Percentiles rank a stretch among this genome's conserved stretches.
Conservation (phyloP, 2,113 vertebrate genomes). For the Malurus cyaneus region DNA sequence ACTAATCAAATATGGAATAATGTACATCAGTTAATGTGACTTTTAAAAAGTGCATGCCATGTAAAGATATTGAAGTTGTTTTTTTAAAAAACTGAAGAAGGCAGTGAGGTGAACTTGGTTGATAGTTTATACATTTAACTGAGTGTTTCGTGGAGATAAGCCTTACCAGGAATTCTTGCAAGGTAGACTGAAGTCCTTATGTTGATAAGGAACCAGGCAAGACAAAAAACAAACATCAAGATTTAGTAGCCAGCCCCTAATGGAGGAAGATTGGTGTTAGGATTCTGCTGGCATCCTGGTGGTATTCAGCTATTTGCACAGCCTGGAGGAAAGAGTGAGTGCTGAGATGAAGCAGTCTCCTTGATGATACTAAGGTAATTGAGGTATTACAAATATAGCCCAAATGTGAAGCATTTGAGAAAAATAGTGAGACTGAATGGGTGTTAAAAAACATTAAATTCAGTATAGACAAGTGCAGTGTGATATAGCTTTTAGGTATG, state of each 20-base stretch:
- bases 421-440: background rate
- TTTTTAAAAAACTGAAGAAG: background rate
- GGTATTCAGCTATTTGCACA: background rate
- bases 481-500: background rate
- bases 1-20: background rate
- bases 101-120: background rate
- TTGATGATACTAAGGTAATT: background rate
- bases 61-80: background rate
- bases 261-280: background rate
- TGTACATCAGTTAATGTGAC: background rate
- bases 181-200: background rate
- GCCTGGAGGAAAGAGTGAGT: background rate
- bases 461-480: background rate
- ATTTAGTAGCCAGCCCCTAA: background rate
- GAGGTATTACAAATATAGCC: background rate
- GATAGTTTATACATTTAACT: background rate
- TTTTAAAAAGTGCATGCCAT: background rate
- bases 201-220: background rate
- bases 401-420: background rate
- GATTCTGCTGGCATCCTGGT: background rate
- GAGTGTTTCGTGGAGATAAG: background rate
- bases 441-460: background rate
- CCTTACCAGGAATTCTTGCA: background rate
- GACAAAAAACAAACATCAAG: background rate
- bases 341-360: background rate